Percentiles rank a stretch among this genome's conserved stretches.
Evolutionary conservation across 2,113 vertebrate genomes (phyloP).

Genomic region (Thamnaconus septentrionalis): DNA sequence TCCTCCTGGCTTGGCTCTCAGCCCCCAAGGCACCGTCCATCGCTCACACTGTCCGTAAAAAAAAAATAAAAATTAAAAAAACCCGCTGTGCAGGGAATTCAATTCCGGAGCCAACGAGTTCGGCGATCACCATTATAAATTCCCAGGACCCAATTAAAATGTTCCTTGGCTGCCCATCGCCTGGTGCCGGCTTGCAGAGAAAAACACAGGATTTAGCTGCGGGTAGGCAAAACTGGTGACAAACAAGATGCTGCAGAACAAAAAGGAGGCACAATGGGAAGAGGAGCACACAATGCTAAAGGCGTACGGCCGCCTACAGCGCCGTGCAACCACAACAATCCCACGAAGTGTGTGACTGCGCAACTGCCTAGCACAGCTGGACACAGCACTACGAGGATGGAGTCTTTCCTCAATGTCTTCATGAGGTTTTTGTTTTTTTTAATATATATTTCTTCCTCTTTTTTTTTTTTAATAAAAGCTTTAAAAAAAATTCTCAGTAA

Average conservation of each 20-base stretch:
- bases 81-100: conserved; percentile 13
- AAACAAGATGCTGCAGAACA: neutral
- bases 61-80: no score
- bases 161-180: conserved; percentile 7
- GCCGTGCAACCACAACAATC: conserved; percentile 38
- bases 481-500: no score
- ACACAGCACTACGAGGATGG: no score
- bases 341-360: conserved; percentile 35
- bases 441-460: neutral
- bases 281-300: conserved; percentile 11
- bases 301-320: conserved; percentile 31
- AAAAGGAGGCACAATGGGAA: neutral
- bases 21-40: conserved; percentile 15
- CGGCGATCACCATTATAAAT: conserved; percentile 36
- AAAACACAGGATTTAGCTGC: neutral
- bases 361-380: conserved; percentile 33
- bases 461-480: no score
- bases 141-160: conserved; percentile 35
- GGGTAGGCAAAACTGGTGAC: conserved; percentile 9
- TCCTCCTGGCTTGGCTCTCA: neutral
- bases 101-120: conserved; percentile 10
- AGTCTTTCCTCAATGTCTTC: no score
- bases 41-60: no score
- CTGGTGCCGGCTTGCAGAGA: conserved; percentile 2
- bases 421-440: conserved; percentile 1